Evolutionary conservation across 2,113 vertebrate species (phyloP).

Genomic region (Progne subis): DNA sequence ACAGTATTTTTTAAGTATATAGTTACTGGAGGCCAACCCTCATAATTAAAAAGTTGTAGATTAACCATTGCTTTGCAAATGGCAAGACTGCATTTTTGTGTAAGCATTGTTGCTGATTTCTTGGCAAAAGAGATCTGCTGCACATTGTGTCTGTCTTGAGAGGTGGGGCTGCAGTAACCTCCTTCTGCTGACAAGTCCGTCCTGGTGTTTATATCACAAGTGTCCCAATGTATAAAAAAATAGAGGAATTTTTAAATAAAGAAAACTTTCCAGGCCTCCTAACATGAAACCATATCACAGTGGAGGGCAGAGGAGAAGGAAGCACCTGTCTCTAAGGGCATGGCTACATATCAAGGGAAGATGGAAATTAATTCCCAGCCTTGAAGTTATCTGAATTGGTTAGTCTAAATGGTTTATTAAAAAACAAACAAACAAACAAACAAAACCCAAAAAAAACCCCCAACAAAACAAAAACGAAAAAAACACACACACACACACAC

Average conservation of each 20-base stretch:
- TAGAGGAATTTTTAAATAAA: not conserved
- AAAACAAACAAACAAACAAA: too few species aligned
- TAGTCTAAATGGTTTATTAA: not conserved
- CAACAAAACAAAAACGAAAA: too few species aligned
- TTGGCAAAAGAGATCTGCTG: not conserved
- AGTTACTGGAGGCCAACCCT: not conserved
- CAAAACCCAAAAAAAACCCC: too few species aligned
- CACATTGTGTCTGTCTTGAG: rapidly evolving
- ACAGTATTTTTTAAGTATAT: not conserved
- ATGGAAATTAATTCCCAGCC: not conserved
- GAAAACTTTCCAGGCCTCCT: rapidly evolving
- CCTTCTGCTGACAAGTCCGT: not conserved
- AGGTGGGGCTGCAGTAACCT: not conserved
- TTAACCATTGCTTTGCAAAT: not conserved
- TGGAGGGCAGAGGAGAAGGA: not conserved
- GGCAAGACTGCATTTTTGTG: not conserved
- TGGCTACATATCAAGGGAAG: not conserved
- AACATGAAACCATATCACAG: not conserved
- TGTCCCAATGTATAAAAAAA: not conserved
- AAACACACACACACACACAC: too few species aligned
- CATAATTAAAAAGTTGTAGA: not conserved
- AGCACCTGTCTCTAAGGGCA: not conserved
- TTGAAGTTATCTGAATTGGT: not conserved
- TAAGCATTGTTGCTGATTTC: not conserved
- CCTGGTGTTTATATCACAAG: not conserved